phyloP scores from a whole-genome alignment of 2,888 invertebrate genomes.

The Ophion slaviceki region DNA sequence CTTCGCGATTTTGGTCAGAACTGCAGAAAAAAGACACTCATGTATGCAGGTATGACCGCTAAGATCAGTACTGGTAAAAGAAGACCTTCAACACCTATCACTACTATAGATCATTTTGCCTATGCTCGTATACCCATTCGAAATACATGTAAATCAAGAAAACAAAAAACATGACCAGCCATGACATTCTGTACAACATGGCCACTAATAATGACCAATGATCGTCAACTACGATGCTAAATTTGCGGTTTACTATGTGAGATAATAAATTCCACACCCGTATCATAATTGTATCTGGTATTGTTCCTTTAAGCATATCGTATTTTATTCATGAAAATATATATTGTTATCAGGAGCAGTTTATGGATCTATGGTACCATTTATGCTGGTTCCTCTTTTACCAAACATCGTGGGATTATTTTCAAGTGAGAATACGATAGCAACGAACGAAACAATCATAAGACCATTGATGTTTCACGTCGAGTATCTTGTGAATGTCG shows the following conservation, averaged over 20 bases:
- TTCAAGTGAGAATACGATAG: conserved; percentile 10
- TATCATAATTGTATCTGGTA: not conserved
- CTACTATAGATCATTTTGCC: not conserved
- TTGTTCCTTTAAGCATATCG: not conserved
- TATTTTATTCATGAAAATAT: not conserved
- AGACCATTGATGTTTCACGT: conserved; percentile 68
- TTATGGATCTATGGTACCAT: conserved; percentile 66
- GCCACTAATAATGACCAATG: not conserved
- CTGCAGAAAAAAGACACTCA: conserved; percentile 58
- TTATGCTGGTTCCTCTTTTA: conserved; percentile 65
- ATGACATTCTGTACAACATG: not conserved
- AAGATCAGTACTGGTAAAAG: too few relatives aligned
- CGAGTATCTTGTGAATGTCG: conserved; percentile 69
- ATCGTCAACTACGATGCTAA: too few relatives aligned
- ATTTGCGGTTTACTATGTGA: too few relatives aligned
- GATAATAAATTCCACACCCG: too few relatives aligned
- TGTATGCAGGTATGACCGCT: conserved; percentile 63
- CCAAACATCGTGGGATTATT: conserved; percentile 45
- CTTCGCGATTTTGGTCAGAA: conserved; percentile 56
- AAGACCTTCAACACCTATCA: not conserved
- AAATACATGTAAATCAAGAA: not conserved
- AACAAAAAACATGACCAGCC: not conserved
- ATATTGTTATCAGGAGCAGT: conserved; percentile 56
- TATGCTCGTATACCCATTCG: too few relatives aligned
- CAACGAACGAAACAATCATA: conserved; percentile 28